Conservation (phyloP, 2,888 invertebrate genomes). For the Spodoptera picta region DNA sequence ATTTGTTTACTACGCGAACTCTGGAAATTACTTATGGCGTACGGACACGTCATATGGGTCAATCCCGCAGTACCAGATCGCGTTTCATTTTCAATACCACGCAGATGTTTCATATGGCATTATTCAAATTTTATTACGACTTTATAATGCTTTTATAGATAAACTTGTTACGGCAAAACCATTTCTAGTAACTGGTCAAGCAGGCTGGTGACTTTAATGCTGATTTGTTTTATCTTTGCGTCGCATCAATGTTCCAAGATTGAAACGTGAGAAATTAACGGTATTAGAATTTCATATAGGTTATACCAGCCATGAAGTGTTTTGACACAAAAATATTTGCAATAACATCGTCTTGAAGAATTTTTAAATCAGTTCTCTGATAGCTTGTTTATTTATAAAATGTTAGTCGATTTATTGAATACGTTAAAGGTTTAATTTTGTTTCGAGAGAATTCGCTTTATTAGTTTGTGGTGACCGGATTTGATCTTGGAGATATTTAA, state of each 20-base stretch:
- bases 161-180: constrained; percentile 19
- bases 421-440: not conserved
- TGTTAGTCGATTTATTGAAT: not conserved
- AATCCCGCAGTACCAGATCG: constrained; percentile 32
- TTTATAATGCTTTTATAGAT: constrained; percentile 24
- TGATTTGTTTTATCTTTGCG: constrained; percentile 8
- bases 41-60: constrained; percentile 42
- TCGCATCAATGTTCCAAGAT: constrained; percentile 12
- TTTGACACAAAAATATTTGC: constrained; percentile 18
- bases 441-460: too few relatives aligned
- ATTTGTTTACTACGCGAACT: constrained; percentile 16
- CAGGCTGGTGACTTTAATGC: constrained; percentile 14
- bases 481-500: too few relatives aligned
- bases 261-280: constrained; percentile 19
- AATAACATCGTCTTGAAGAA: constrained; percentile 8
- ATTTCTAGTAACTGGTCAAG: constrained; percentile 37
- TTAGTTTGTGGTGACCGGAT: too few relatives aligned
- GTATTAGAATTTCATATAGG: constrained; percentile 20
- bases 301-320: constrained; percentile 2
- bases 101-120: constrained; percentile 24
- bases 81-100: constrained; percentile 39
- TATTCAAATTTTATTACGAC: constrained; percentile 40
- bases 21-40: constrained; percentile 42
- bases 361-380: constrained; percentile 4
- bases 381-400: constrained; percentile 4